Percentiles rank a stretch among this genome's conserved stretches.
phyloP scores from a whole-genome alignment of 2,113 vertebrate genomes.

The Thunnus thynnus region DNA sequence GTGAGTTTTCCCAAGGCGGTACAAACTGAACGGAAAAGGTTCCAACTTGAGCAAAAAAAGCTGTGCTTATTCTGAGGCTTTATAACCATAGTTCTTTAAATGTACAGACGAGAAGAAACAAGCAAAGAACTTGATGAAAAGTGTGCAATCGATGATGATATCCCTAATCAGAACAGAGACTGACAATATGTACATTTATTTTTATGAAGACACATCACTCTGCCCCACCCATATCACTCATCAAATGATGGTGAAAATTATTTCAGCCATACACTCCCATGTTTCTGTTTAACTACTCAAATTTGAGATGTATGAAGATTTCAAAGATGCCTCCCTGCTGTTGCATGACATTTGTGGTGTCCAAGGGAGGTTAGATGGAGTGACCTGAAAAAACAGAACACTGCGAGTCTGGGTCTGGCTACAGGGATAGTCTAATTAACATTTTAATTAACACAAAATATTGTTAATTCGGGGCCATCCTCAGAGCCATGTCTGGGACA shows the following conservation, averaged over 20 bases:
- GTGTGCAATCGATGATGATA: no score
- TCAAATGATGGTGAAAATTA: not conserved
- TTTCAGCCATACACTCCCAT: not conserved
- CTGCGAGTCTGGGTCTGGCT: slow-evolving; percentile 57
- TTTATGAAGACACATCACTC: not conserved
- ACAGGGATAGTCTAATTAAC: slow-evolving; percentile 81
- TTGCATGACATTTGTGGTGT: slow-evolving; percentile 66
- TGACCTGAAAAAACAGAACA: slow-evolving; percentile 60
- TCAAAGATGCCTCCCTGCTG: slow-evolving; percentile 51
- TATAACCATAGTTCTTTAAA: no score
- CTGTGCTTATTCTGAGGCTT: no score
- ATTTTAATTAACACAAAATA: slow-evolving; percentile 85
- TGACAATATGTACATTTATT: no score
- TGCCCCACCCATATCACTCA: not conserved
- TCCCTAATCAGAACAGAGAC: no score
- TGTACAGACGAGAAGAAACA: no score
- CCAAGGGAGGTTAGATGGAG: slow-evolving; percentile 65
- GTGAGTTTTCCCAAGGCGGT: no score
- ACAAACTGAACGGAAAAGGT: no score
- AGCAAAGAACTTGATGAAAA: no score
- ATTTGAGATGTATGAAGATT: slow-evolving; percentile 15
- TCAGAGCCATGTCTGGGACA: slow-evolving; percentile 74
- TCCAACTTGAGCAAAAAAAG: no score
- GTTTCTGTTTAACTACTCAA: slow-evolving; percentile 14
- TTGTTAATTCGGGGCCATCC: slow-evolving; percentile 80